Conservation (phyloP, 2,888 invertebrate species). For the Cataglyphis altisquamis region DNA sequence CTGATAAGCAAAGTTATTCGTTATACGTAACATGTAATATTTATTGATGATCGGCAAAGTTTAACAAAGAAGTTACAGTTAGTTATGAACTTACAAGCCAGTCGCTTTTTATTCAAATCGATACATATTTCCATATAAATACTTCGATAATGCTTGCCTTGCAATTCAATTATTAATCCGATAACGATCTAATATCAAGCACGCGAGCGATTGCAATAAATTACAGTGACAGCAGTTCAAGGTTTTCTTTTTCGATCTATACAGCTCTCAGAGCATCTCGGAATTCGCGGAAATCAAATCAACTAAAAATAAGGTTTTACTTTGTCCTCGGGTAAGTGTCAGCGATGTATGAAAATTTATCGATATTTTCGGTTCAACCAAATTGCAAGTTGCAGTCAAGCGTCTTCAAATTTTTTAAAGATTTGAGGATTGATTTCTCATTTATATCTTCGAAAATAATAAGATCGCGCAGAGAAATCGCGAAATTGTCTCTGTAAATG, state of each 20-base stretch:
- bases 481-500: not conserved
- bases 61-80: not conserved
- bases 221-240: not conserved
- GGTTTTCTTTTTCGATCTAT: not conserved
- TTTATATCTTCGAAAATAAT: conserved; percentile 10
- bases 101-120: not conserved
- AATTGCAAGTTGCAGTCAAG: not conserved
- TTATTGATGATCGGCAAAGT: not conserved
- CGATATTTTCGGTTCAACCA: conserved; percentile 3
- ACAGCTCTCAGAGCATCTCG: not conserved
- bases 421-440: no score
- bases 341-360: not conserved
- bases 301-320: not conserved
- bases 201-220: conserved; percentile 17
- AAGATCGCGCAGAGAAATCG: not conserved
- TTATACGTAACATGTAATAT: no score
- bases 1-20: no score
- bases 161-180: not conserved
- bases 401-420: not conserved
- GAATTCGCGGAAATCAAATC: not conserved
- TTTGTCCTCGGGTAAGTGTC: not conserved
- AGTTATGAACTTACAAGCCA: not conserved
- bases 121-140: not conserved
- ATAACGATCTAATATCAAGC: conserved; percentile 20
- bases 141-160: not conserved